Evolutionary conservation across 2,888 invertebrate species (phyloP).

Genomic region (Dryomyza anilis): DNA sequence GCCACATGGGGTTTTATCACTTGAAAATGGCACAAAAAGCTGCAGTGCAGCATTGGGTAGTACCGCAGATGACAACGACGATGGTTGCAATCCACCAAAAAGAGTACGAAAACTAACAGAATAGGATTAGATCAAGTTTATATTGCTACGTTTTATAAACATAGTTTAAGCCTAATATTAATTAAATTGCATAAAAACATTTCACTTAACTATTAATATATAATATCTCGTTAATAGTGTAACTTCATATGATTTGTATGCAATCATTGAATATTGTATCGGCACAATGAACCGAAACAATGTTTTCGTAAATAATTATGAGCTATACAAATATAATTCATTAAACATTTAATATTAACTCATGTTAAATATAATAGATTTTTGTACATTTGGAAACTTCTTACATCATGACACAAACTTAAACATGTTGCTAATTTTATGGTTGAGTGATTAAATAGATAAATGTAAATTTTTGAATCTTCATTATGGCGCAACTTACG

Average conservation of each 20-base stretch:
- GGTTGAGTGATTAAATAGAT: too few relatives aligned
- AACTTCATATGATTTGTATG: constrained; percentile 3
- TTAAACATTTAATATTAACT: too few relatives aligned
- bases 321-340: too few relatives aligned
- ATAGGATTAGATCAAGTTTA: constrained; percentile 44
- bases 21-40: constrained; percentile 52
- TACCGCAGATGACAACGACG: constrained; percentile 44
- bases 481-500: too few relatives aligned
- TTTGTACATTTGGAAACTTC: too few relatives aligned
- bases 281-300: too few relatives aligned
- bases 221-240: constrained; percentile 1
- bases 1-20: constrained; percentile 40
- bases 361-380: too few relatives aligned
- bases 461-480: too few relatives aligned
- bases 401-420: too few relatives aligned
- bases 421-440: too few relatives aligned
- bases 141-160: background rate
- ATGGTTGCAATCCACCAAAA: constrained; percentile 56
- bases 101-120: constrained; percentile 53
- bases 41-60: constrained; percentile 45
- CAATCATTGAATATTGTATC: too few relatives aligned
- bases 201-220: constrained; percentile 15
- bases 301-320: too few relatives aligned
- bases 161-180: background rate
- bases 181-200: constrained; percentile 13